Evolutionary conservation across 2,888 invertebrate species (phyloP).

Genomic region (Chloroclysta siterata): DNA sequence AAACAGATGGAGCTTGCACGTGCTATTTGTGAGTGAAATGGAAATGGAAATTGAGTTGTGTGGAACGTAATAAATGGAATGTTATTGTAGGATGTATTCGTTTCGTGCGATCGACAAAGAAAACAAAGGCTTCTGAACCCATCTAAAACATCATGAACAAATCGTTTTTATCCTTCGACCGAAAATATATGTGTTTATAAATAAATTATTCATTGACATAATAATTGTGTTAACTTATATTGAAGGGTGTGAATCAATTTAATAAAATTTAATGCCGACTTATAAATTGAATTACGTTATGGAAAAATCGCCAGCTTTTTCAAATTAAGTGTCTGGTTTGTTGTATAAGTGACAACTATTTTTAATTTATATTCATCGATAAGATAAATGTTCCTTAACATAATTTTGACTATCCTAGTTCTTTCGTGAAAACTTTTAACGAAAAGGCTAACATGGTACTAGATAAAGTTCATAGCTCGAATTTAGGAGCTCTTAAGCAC

Average conservation of each 20-base stretch:
- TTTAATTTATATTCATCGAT: too few species aligned
- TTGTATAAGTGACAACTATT: too few species aligned
- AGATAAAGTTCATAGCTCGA: too few species aligned
- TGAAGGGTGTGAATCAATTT: neutral
- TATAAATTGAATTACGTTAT: neutral
- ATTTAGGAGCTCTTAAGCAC: too few species aligned
- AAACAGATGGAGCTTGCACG: slow-evolving; percentile 53
- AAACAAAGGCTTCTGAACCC: neutral
- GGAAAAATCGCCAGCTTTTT: neutral
- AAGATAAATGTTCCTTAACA: too few species aligned
- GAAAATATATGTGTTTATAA: neutral
- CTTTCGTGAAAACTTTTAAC: too few species aligned
- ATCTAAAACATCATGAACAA: too few species aligned
- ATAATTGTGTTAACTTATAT: neutral
- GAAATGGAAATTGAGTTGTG: slow-evolving; percentile 18
- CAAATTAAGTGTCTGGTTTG: too few species aligned
- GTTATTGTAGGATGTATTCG: neutral
- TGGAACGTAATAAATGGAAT: slow-evolving; percentile 2
- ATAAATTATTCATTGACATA: neutral
- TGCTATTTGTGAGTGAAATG: slow-evolving; percentile 14
- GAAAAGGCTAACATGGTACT: too few species aligned
- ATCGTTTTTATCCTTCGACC: neutral
- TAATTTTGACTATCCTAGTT: too few species aligned
- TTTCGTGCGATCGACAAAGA: neutral
- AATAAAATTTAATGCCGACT: neutral